These are phyloP conservation scores for Xylocopa sonorina DNA, from an alignment of 1,140 invertebrate species.

Conservation along the genomic window DNA sequence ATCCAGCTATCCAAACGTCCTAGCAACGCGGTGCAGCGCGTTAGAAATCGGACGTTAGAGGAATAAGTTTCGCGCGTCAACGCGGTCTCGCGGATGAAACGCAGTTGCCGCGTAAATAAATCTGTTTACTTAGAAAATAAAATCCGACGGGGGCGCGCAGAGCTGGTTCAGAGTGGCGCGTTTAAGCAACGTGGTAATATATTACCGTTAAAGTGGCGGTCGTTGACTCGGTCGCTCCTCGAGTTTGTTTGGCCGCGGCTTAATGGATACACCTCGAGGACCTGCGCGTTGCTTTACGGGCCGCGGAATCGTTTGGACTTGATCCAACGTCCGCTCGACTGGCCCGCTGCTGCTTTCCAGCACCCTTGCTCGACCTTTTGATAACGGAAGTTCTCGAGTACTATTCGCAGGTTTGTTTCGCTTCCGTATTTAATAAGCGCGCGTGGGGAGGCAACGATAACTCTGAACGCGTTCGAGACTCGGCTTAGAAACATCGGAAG, in stretches of 20 bases:
- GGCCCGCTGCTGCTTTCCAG: constrained; percentile 54
- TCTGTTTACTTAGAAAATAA: constrained; percentile 71
- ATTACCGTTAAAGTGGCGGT: constrained; percentile 62
- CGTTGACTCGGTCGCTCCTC: constrained; percentile 67
- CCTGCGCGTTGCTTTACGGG: constrained; percentile 63
- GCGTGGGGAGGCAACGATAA: too few relatives aligned
- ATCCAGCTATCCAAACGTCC: not conserved
- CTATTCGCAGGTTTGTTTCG: constrained; percentile 38
- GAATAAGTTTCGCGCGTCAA: too few relatives aligned
- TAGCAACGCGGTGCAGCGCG: not conserved
- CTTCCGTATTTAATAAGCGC: too few relatives aligned
- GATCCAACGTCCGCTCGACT: constrained; percentile 61
- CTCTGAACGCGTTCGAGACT: too few relatives aligned
- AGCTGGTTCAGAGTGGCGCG: constrained; percentile 59
- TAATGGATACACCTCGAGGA: constrained; percentile 70
- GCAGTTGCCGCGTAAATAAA: constrained; percentile 37
- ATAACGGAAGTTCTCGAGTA: constrained; percentile 38
- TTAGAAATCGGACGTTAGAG: not conserved
- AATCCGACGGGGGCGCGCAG: constrained; percentile 61
- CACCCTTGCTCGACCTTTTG: constrained; percentile 24
- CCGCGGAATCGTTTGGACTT: constrained; percentile 61
- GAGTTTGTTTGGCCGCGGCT: constrained; percentile 67
- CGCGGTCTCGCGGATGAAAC: constrained; percentile 8
- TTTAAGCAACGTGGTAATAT: constrained; percentile 66
- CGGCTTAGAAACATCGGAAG: too few relatives aligned